A percentile compares a stretch with the other conserved stretches of the same genome.
phyloP scores from a whole-genome alignment of 2,113 vertebrate species.

The Oncorhynchus clarkii region DNA sequence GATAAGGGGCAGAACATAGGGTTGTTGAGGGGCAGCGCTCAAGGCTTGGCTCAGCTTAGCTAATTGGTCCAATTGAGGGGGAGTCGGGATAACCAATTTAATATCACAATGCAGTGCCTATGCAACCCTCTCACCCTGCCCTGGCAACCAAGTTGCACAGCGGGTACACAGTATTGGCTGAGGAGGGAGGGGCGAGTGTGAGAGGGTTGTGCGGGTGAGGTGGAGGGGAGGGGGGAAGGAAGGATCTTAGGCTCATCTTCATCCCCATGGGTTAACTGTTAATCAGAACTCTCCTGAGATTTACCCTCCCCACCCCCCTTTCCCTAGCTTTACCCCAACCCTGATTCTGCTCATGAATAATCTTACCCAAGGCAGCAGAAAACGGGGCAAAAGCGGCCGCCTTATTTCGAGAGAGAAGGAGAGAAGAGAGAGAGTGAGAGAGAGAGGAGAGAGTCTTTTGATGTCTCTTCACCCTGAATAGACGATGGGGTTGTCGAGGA shows the following conservation, averaged over 20 bases:
- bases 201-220: constrained; percentile 30
- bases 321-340: constrained; percentile 41
- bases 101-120: neutral
- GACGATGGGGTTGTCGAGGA: constrained; percentile 86
- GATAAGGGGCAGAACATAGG: neutral
- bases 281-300: constrained; percentile 97
- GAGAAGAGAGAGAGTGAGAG: constrained; percentile 20
- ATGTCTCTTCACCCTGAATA: constrained; percentile 90
- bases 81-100: neutral
- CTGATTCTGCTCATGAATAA: constrained; percentile 96
- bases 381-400: constrained; percentile 79
- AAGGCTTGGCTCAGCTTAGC: no score
- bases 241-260: constrained; percentile 56
- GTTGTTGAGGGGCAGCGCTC: neutral
- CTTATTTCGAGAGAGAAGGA: constrained; percentile 83
- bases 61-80: no score
- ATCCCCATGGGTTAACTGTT: constrained; percentile 98
- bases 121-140: neutral
- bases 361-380: constrained; percentile 88
- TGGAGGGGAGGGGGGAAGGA: constrained; percentile 60
- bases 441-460: constrained; percentile 83
- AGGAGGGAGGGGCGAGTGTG: constrained; percentile 57
- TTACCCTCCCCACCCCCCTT: constrained; percentile 61
- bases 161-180: constrained; percentile 40
- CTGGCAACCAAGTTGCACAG: constrained; percentile 49